Conservation (phyloP, 37 sponge, comb jelly and placozoan genomes). For the Agelas oroides region DNA sequence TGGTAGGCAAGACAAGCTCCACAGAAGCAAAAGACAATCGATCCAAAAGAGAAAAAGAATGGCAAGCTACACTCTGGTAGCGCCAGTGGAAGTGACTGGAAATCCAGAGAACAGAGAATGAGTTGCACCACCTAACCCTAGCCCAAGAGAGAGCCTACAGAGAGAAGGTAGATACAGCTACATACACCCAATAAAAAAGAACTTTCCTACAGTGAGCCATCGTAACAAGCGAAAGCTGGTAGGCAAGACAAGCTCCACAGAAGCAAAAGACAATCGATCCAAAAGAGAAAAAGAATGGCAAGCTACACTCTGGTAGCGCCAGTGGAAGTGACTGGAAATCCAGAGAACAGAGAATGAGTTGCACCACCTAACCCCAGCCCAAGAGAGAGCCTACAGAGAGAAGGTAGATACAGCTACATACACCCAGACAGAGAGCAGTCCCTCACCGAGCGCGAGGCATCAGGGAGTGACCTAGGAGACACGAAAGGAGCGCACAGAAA, state of each 20-base stretch:
- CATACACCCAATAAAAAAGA: conserved; percentile 34
- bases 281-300: conserved; percentile 42
- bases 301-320: conserved; percentile 68
- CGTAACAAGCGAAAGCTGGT: background rate
- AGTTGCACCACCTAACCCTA: conserved; percentile 21
- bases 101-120: conserved; percentile 22
- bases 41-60: conserved; percentile 17
- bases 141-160: conserved; percentile 27
- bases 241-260: background rate
- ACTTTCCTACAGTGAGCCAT: conserved; percentile 49
- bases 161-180: conserved; percentile 37
- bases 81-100: conserved; percentile 64
- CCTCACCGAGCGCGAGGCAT: conserved; percentile 64
- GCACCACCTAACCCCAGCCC: conserved; percentile 25
- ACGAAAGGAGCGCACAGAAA: conserved; percentile 11
- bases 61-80: conserved; percentile 69
- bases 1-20: background rate
- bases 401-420: conserved; percentile 32
- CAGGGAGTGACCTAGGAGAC: conserved; percentile 36
- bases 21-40: background rate
- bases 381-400: conserved; percentile 32
- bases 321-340: conserved; percentile 53
- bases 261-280: background rate
- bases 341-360: conserved; percentile 30
- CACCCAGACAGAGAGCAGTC: conserved; percentile 31